These are phyloP conservation scores for Nebria brevicollis DNA, from an alignment of 2,888 invertebrate genomes.

Conservation along the genomic window DNA sequence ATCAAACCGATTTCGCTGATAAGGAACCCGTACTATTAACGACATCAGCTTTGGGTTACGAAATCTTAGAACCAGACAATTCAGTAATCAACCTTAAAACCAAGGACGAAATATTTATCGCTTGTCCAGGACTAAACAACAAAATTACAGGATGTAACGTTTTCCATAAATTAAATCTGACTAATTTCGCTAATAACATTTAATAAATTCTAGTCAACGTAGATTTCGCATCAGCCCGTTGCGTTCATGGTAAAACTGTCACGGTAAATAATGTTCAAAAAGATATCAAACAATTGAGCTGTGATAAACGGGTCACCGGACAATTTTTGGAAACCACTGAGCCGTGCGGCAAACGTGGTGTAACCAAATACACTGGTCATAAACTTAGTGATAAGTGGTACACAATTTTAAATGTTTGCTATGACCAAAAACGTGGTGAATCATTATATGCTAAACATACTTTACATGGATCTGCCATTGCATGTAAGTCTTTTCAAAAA, in stretches of 20 bases:
- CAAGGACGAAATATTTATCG: slow-evolving; percentile 25
- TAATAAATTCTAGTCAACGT: slow-evolving; percentile 39
- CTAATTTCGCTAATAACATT: slow-evolving; percentile 13
- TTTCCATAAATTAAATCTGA: not conserved
- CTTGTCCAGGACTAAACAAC: slow-evolving; percentile 27
- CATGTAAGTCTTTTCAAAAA: slow-evolving; percentile 54
- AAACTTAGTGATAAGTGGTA: slow-evolving; percentile 39
- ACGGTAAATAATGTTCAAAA: slow-evolving; percentile 26
- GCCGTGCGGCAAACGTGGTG: slow-evolving; percentile 51
- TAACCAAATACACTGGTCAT: slow-evolving; percentile 53
- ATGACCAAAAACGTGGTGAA: slow-evolving; percentile 56
- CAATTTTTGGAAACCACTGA: slow-evolving; percentile 48
- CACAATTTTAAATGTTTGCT: slow-evolving; percentile 58
- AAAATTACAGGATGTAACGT: slow-evolving; percentile 26
- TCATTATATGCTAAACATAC: slow-evolving; percentile 59
- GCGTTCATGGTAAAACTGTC: slow-evolving; percentile 28
- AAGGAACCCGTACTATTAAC: slow-evolving; percentile 32
- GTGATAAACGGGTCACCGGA: slow-evolving; percentile 36
- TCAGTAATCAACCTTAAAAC: slow-evolving; percentile 11
- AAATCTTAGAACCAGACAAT: slow-evolving; percentile 51
- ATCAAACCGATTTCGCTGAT: slow-evolving; percentile 34
- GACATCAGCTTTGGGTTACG: slow-evolving; percentile 21
- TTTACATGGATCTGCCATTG: slow-evolving; percentile 59
- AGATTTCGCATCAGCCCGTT: slow-evolving; percentile 55
- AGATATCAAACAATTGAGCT: slow-evolving; percentile 50